Evolutionary conservation across 2,113 vertebrate genomes (phyloP).

Genomic region (Antechinus stuartii): DNA sequence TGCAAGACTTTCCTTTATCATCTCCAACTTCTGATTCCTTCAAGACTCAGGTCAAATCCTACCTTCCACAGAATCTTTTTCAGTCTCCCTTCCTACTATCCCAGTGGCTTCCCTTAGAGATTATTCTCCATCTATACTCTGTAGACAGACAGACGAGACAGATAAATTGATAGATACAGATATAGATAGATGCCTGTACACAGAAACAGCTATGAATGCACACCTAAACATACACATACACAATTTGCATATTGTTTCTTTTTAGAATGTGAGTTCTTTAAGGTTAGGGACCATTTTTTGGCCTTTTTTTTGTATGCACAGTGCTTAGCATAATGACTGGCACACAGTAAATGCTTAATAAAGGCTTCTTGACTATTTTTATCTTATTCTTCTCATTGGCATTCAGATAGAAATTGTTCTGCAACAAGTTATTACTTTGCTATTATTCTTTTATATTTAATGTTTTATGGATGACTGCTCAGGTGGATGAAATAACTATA

Average conservation of each 20-base stretch:
- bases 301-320: neutral
- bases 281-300: neutral
- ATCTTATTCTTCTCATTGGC: neutral
- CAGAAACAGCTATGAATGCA: neutral
- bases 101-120: neutral
- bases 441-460: neutral
- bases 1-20: neutral
- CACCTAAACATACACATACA: neutral
- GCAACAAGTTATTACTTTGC: neutral
- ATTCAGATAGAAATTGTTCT: neutral
- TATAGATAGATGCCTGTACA: neutral
- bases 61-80: neutral
- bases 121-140: neutral
- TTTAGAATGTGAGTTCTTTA: neutral
- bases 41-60: neutral
- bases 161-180: neutral
- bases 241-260: neutral
- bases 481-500: neutral
- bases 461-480: neutral
- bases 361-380: neutral
- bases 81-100: neutral
- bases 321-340: neutral
- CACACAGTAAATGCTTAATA: neutral
- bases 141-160: too few species aligned
- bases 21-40: neutral